Evolutionary conservation across 2,888 invertebrate species (phyloP), one percentile per base, ranked within the genome.

Genomic region (Cheiracanthium punctorium): DNA sequence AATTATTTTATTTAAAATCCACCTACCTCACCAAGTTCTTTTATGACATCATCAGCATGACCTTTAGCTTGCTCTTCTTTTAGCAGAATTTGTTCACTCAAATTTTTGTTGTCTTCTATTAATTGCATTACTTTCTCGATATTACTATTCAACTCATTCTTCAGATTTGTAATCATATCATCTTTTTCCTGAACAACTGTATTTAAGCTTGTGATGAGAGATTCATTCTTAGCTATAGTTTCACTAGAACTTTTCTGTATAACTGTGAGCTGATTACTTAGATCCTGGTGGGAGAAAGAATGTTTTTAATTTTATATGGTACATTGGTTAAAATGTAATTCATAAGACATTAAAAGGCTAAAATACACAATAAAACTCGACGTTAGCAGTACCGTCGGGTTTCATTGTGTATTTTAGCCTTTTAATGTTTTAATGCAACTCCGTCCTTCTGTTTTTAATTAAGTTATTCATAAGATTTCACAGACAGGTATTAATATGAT

Each of bases 111-210:
- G 17, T 81, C 80, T 43, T 43, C 75, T 14, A 72, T 64, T 29
- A 80, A 29, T 24, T 75, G 37, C 7, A 75, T 76, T 4, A 76
- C 12, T 72, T 80, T 81, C 48, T 75, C 86, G 12, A 86, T 12
- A n/a, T 80, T 67, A 85, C 33, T 28, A 58, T 20, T 88, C 17
- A 88, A 76, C 41, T 88, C 80, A 24, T 20, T 77, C 37, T 43
- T 82, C 48, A 84, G 29, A 41, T 84, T 73, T 12, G 65, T 48
- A n/a, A 79, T 84, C 4, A 88, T 41, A 29, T 88, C 86, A 33
- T 88, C 88, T 30, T 86, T 81, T 64, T 88, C 88, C 71, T 88
- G 84, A 29, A 69, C 41, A 29, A 69, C 69, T 4, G 28, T 73
- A 12, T 69, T 73, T 8, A 84, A 41, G 12, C 64, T 32, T 20